These are phyloP conservation scores for Clistopyga incitator DNA, from an alignment of 2,888 invertebrate species.

Conservation along the genomic window DNA sequence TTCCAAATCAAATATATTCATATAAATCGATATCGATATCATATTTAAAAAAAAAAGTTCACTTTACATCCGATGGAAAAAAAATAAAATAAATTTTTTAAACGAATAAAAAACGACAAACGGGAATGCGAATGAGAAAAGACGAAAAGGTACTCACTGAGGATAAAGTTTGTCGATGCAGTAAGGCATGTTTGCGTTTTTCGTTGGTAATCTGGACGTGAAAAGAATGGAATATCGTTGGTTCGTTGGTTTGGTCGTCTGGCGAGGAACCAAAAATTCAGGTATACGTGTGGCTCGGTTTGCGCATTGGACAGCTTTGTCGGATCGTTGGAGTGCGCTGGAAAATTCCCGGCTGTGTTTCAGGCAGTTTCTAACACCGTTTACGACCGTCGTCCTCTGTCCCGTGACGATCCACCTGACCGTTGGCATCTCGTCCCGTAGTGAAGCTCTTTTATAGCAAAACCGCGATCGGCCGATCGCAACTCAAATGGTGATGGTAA, in stretches of 20 bases:
- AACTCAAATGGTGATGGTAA: slow-evolving; percentile 37
- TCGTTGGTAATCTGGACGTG: slow-evolving; percentile 23
- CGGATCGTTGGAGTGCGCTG: neutral
- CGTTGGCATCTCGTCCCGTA: slow-evolving; percentile 71
- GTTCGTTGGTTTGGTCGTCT: slow-evolving; percentile 15
- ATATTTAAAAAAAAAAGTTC: too few relatives aligned
- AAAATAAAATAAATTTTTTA: too few relatives aligned
- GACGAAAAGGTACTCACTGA: neutral
- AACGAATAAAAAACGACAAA: too few relatives aligned
- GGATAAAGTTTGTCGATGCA: slow-evolving; percentile 31
- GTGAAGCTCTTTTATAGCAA: slow-evolving; percentile 61
- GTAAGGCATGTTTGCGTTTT: slow-evolving; percentile 27
- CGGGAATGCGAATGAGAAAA: neutral
- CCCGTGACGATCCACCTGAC: slow-evolving; percentile 76
- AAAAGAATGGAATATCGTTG: slow-evolving; percentile 52
- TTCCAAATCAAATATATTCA: too few relatives aligned
- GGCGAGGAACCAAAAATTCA: slow-evolving; percentile 38
- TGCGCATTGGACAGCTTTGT: slow-evolving; percentile 22
- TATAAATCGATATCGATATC: too few relatives aligned
- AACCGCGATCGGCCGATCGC: neutral
- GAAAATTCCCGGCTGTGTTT: slow-evolving; percentile 53
- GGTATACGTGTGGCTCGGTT: slow-evolving; percentile 12
- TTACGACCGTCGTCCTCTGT: slow-evolving; percentile 52
- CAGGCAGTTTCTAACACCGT: slow-evolving; percentile 11
- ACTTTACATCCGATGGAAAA: too few relatives aligned